A percentile compares a stretch with the other conserved stretches of the same genome.
Conservation (phyloP, 2,113 vertebrate species). For the Malurus elegans region DNA sequence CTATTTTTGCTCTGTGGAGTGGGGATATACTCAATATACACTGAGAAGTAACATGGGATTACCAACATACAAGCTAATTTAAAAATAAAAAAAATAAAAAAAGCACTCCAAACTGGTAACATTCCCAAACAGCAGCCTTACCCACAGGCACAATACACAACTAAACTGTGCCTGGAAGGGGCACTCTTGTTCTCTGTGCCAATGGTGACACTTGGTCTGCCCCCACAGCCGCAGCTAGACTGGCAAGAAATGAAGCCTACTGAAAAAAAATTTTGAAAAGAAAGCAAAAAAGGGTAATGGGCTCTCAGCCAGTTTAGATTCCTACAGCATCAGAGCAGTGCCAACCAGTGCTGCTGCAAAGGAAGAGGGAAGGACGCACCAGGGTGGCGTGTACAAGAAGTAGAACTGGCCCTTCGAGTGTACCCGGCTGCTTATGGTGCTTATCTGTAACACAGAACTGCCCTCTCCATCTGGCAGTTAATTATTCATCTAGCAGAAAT, state of each 20-base stretch:
- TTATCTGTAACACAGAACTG: slow-evolving; percentile 34
- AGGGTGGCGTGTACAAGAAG: background rate
- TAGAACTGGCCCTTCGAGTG: slow-evolving; percentile 53
- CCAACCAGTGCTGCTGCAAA: background rate
- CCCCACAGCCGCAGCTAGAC: background rate
- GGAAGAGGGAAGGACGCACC: background rate
- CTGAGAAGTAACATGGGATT: background rate
- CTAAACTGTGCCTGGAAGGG: background rate
- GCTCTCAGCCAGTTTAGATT: background rate
- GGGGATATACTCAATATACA: background rate
- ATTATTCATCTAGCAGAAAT: slow-evolving; percentile 34
- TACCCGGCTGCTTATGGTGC: background rate
- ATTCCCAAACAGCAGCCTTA: background rate
- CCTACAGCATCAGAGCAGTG: background rate
- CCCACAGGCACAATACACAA: background rate
- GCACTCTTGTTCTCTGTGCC: background rate
- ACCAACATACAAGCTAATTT: background rate
- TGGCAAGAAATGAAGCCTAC: background rate
- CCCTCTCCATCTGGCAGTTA: slow-evolving; percentile 12
- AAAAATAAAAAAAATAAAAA: background rate
- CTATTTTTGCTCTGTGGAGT: background rate
- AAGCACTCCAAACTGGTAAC: background rate
- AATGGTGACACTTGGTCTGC: background rate
- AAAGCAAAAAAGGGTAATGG: background rate
- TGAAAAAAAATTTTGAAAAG: background rate